These are phyloP conservation scores for Brachystomella parvula DNA, from an alignment of 1,140 invertebrate species.

Conservation along the genomic window DNA sequence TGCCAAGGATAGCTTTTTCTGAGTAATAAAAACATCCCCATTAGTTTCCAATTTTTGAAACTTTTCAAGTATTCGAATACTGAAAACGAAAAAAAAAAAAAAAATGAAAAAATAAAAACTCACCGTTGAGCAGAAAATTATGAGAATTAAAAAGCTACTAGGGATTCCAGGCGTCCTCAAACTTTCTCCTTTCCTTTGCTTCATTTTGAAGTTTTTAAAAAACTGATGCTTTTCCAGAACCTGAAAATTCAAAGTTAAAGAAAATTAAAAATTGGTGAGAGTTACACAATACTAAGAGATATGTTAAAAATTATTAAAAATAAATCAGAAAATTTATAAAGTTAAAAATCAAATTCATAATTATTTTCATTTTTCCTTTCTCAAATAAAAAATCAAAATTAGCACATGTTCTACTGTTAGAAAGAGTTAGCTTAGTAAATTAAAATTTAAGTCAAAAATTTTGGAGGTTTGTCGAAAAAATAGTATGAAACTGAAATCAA, in stretches of 20 bases:
- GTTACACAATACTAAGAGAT: too few species aligned
- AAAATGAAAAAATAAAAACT: background rate
- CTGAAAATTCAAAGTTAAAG: too few species aligned
- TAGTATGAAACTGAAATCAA: background rate
- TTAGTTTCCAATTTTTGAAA: too few species aligned
- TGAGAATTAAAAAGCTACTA: background rate
- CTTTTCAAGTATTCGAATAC: background rate
- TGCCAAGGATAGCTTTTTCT: background rate
- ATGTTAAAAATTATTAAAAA: too few species aligned
- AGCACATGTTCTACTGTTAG: background rate
- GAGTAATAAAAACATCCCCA: background rate
- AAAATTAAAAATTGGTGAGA: too few species aligned
- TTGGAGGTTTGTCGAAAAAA: background rate
- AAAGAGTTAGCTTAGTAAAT: too few species aligned
- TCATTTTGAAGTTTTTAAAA: background rate
- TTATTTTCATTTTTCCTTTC: background rate
- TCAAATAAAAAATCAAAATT: background rate
- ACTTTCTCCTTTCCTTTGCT: background rate
- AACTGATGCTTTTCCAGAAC: too few species aligned
- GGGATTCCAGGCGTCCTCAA: background rate
- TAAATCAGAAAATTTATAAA: too few species aligned
- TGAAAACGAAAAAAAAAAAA: background rate
- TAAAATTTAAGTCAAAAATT: background rate
- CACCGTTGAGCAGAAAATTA: slow-evolving; percentile 1
- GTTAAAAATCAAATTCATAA: too few species aligned